Conservation (phyloP, 2,888 invertebrate species). For the Teleiodes luculella region DNA sequence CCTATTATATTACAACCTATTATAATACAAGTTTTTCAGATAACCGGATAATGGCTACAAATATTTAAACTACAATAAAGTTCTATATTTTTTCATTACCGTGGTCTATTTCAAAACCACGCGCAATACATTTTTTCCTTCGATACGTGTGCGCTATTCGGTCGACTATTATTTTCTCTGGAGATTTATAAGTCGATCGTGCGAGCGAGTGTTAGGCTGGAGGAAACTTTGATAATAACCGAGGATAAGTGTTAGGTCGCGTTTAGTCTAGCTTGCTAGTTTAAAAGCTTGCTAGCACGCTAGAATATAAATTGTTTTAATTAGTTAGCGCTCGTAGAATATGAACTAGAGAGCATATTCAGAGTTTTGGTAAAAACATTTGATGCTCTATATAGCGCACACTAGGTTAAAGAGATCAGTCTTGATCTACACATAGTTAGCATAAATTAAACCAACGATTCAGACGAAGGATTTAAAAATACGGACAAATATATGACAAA, state of each 20-base stretch:
- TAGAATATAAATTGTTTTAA: not conserved
- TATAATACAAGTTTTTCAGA: no score
- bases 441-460: no score
- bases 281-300: not conserved
- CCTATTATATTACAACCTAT: no score
- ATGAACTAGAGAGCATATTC: no score
- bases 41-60: no score
- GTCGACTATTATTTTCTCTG: conserved; percentile 34
- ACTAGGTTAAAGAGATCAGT: no score
- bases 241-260: conserved; percentile 26
- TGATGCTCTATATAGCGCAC: no score
- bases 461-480: no score
- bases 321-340: no score
- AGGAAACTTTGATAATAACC: conserved; percentile 46
- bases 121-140: not conserved
- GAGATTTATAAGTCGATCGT: conserved; percentile 43
- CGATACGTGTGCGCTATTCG: conserved; percentile 18
- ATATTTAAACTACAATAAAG: not conserved
- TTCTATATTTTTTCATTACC: not conserved
- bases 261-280: not conserved
- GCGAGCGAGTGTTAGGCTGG: conserved; percentile 27
- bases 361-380: no score
- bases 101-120: not conserved
- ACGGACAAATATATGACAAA: no score
- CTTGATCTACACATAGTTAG: no score